Base-by-base conservation (phyloP, 2,888 invertebrate species). In the Cantharis nigra region DNA sequence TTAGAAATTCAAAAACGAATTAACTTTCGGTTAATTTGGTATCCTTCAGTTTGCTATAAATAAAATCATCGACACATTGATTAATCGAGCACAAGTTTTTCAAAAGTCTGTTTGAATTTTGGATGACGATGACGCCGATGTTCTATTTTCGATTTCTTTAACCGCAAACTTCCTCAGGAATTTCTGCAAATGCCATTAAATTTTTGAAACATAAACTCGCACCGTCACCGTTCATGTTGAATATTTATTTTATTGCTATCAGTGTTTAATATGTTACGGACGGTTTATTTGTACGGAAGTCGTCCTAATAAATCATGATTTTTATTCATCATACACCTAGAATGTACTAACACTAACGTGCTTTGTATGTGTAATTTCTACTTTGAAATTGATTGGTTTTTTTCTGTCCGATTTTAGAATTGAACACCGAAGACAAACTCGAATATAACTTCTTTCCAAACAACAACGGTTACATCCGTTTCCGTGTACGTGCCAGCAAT, bases 361-460 rank as follows among this genome's bases (percentile, higher is more conserved):
- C 49, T 49, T 49, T n/a, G n/a, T n/a, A 2, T 49, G n/a, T n/a
- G n/a, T 49, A 49, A 49, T 49, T 26, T 13, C 18, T 9, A 67
- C 9, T 23, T 26, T 13, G 13, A 13, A 67, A 67, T n/a, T 49
- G 49, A 49, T n/a, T 49, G 49, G 20, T 20, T n/a, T 64, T 63
- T 71, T 63, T 23, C 79, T 80, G 81, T 81, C 80, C 78, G 83
- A 86, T 92, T 89, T 0, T 91, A 96, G 96, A 96, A 90, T 88
- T 97, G 78, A 88, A 92, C 85, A 94, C 95, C 80, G 93, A 93
- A 84, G 96, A 96, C 86, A 93, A 93, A 87, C 92, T 96, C 87
- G 93, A 94, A 87, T 97, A 97, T 90, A 91, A 92, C 80, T 97
- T 96, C 91, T 93, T 93, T 85, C 95, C 95, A 26, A 92, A 93